These are phyloP conservation scores for Salvelinus alpinus DNA, from an alignment of 2,113 vertebrate species.

Conservation along the genomic window DNA sequence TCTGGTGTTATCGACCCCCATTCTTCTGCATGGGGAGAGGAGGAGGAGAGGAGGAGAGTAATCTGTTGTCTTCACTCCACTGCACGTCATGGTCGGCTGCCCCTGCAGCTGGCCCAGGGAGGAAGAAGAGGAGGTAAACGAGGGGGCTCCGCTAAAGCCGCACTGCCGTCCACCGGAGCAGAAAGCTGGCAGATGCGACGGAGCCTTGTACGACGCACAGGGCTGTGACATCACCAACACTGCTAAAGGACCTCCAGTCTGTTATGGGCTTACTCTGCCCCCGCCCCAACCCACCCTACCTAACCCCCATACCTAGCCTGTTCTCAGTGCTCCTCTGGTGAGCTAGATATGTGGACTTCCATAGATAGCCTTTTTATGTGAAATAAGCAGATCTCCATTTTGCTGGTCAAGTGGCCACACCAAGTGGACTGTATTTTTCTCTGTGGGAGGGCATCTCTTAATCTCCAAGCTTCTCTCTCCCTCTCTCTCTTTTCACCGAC, in stretches of 20 bases:
- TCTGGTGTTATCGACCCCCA: conserved; percentile 1
- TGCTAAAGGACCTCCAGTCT: not conserved
- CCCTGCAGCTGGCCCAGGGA: conserved; percentile 27
- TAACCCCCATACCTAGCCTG: not conserved
- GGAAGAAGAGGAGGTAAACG: conserved; percentile 40
- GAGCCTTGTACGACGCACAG: conserved; percentile 44
- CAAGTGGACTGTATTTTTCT: conserved; percentile 15
- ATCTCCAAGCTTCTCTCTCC: not conserved
- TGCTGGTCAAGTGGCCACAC: conserved; percentile 19
- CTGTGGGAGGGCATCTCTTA: not conserved
- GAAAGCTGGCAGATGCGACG: conserved; percentile 64
- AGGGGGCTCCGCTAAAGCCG: conserved; percentile 21
- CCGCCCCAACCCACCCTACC: not conserved
- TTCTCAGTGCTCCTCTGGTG: conserved; percentile 22
- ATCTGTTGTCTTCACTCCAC: conserved; percentile 35
- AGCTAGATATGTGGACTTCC: conserved; percentile 37
- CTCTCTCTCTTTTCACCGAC: not conserved
- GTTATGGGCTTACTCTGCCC: not conserved
- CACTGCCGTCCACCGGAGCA: conserved; percentile 43
- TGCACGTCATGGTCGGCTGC: conserved; percentile 27
- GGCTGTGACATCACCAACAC: conserved; percentile 20
- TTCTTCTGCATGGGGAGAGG: not conserved
- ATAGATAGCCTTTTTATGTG: conserved; percentile 7
- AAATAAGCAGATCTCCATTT: conserved; percentile 15
- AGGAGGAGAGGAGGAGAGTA: not conserved